A percentile compares a stretch with the other conserved stretches of the same genome.
Conservation (phyloP, 2,113 vertebrate species). For the Nestor notabilis region DNA sequence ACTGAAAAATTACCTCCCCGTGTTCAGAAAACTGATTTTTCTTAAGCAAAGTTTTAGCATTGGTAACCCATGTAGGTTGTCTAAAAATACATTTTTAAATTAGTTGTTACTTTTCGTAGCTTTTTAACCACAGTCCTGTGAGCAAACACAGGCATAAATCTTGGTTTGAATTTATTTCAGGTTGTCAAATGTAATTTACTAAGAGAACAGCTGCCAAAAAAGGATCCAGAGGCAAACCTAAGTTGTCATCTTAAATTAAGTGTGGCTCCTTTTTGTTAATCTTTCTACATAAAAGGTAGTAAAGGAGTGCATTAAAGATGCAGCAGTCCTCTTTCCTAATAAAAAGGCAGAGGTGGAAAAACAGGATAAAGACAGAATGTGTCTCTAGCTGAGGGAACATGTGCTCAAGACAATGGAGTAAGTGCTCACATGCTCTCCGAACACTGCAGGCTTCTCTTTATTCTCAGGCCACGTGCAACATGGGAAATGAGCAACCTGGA, state of each 20-base stretch:
- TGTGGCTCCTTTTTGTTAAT: conserved; percentile 66
- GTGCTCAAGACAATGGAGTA: background rate
- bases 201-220: conserved; percentile 57
- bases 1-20: conserved; percentile 16
- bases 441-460: background rate
- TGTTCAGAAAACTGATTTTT: background rate
- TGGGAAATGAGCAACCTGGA: background rate
- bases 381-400: background rate
- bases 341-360: conserved; percentile 10
- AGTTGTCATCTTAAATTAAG: conserved; percentile 73
- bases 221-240: conserved; percentile 62
- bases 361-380: background rate
- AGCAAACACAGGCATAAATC: conserved; percentile 64
- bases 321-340: background rate
- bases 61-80: background rate
- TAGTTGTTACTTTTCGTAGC: conserved; percentile 49
- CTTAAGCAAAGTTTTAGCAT: background rate
- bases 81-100: conserved; percentile 31
- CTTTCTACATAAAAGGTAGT: conserved; percentile 55
- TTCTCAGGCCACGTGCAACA: background rate
- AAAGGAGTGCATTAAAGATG: conserved; percentile 47
- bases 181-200: conserved; percentile 74
- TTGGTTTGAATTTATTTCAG: conserved; percentile 67
- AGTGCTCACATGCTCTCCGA: background rate
- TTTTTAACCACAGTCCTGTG: conserved; percentile 19